A percentile compares a stretch with the other conserved stretches of the same genome.
Conservation (phyloP, 1,140 invertebrate genomes). For the Dinothrombium tinctorium region DNA sequence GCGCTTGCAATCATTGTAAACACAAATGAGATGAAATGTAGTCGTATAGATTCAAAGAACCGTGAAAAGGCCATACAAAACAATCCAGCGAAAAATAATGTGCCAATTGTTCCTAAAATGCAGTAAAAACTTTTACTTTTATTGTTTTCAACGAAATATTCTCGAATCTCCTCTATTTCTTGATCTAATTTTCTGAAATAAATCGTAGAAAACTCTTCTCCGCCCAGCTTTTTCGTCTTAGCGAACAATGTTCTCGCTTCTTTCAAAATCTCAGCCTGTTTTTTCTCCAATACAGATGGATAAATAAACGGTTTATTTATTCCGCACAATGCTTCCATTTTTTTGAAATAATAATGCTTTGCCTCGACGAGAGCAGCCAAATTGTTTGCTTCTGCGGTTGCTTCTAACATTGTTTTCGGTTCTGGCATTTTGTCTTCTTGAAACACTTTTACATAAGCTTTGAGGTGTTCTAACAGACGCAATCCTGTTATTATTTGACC, state of each 20-base stretch:
- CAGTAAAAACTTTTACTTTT: too few species aligned
- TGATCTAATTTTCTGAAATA: conserved; percentile 52
- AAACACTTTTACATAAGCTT: conserved; percentile 24
- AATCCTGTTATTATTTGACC: conserved; percentile 71
- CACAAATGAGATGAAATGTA: too few species aligned
- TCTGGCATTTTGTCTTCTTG: conserved; percentile 85
- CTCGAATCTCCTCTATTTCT: conserved; percentile 36
- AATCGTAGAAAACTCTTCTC: conserved; percentile 61
- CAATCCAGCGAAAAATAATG: too few species aligned
- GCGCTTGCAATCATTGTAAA: too few species aligned
- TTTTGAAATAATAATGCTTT: conserved; percentile 63
- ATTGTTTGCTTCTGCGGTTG: conserved; percentile 95
- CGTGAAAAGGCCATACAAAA: too few species aligned
- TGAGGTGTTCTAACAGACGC: conserved; percentile 85
- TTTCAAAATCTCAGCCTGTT: conserved; percentile 31
- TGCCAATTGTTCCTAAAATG: too few species aligned
- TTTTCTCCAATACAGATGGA: conserved; percentile 46
- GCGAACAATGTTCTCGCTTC: conserved; percentile 52
- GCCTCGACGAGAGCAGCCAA: conserved; percentile 71
- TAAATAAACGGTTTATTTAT: conserved; percentile 70
- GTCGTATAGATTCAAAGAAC: too few species aligned
- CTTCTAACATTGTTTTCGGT: conserved; percentile 94
- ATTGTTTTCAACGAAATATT: too few species aligned
- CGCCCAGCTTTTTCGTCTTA: conserved; percentile 78
- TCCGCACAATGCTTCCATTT: conserved; percentile 82